Percentiles rank a stretch among this genome's conserved stretches.
phyloP scores from a whole-genome alignment of 2,888 invertebrate genomes.

The Drosophila incognita region DNA sequence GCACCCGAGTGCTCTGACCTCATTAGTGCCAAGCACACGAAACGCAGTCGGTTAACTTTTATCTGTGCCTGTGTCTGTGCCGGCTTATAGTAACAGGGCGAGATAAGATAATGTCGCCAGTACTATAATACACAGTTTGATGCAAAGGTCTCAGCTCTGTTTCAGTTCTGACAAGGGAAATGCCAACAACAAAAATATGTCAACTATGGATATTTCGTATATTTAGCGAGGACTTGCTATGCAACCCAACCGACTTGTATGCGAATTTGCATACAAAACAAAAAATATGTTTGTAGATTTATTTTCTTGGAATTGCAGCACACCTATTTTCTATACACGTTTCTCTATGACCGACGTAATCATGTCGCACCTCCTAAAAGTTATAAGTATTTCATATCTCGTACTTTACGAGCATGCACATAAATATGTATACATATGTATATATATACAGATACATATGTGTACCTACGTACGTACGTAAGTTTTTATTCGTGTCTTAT shows the following conservation, averaged over 20 bases:
- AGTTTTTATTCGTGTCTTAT: conserved; percentile 20
- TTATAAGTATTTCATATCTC: conserved; percentile 3
- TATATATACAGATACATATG: neutral
- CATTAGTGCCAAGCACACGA: conserved; percentile 56
- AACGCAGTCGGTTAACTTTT: conserved; percentile 7
- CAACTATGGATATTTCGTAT: neutral
- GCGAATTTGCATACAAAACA: conserved; percentile 47
- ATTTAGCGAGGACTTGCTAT: conserved; percentile 25
- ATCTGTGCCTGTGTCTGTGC: conserved; percentile 41
- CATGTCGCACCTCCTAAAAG: conserved; percentile 54
- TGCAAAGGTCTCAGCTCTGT: conserved; percentile 34
- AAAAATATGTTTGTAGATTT: neutral
- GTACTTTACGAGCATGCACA: neutral
- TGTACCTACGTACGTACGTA: conserved; percentile 6
- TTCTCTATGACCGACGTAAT: conserved; percentile 48
- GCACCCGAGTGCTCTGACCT: conserved; percentile 59
- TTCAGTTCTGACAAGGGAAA: conserved; percentile 4
- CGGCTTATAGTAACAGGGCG: conserved; percentile 64
- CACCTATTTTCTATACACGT: conserved; percentile 49
- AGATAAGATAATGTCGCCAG: conserved; percentile 66
- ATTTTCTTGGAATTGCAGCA: conserved; percentile 66
- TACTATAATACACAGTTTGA: conserved; percentile 45
- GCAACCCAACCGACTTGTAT: conserved; percentile 23
- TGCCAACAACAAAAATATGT: neutral
- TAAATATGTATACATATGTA: neutral